Evolutionary conservation across 1,140 invertebrate genomes (phyloP), one percentile per base, ranked within the genome.

Genomic region (Drosophila elegans): DNA sequence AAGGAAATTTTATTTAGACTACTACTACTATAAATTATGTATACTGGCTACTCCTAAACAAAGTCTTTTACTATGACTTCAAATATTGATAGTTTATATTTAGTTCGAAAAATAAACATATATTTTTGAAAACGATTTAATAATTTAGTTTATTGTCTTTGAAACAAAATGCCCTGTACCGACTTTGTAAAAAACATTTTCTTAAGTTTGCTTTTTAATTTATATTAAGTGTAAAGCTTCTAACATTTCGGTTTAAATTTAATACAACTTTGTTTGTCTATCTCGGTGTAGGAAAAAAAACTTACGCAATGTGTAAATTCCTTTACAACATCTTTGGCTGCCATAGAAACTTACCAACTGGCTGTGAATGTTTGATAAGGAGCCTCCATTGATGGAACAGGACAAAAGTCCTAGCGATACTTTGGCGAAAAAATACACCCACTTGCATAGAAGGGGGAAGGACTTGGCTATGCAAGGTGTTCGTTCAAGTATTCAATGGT

Each of bases 321-420:
- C 42, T 46, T 57, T 60, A 13, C 39, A 61, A 57, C 34, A 29
- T 57, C 54, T 78, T 59, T 16, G 34, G 46, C 46, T 59, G 46
- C 42, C 69, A 51, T 71, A 74, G 56, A 48, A 81, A 76, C 74
- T 61, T 48, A 60, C 59, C 66, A 49, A 73, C 73, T 57, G 74
- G 21, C 78, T 81, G 81, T 78, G 56, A 85, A 86, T 81, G 82
- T 59, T 82, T 86, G 81, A 85, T 86, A 86, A 85, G 78, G 72
- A 55, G 42, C 60, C 53, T 39, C 73, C 66, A 84, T 81, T 86
- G 82, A 85, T 73, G 48, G 44, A 75, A 41, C 66, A 61, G 61
- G 62, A 75, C 72, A 75, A 75, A 75, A 66, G 48, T 52, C 48
- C 21, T 64, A 57, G 52, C 11, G 36, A 57, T 57, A 74, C 72